These are phyloP conservation scores for Pyrocoelia pectoralis DNA, from an alignment of 2,888 invertebrate species.

Conservation along the genomic window DNA sequence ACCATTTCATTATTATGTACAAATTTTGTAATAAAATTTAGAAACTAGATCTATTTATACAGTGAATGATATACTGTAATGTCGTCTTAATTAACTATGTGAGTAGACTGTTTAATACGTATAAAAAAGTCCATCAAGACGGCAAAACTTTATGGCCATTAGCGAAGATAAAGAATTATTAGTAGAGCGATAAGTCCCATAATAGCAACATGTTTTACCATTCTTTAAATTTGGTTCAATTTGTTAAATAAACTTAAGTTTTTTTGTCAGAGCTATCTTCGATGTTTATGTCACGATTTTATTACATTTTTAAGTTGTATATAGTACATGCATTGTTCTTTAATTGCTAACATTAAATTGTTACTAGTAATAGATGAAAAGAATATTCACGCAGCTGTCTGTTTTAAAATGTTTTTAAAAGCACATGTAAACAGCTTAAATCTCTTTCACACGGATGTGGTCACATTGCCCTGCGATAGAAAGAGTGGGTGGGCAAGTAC, in stretches of 20 bases:
- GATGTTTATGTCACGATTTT: slow-evolving; percentile 4
- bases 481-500: no score
- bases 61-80: slow-evolving; percentile 1
- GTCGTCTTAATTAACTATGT: background rate
- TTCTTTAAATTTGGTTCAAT: no score
- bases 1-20: background rate
- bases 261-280: background rate
- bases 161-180: no score
- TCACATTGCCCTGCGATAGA: background rate
- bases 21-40: slow-evolving; percentile 11
- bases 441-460: background rate
- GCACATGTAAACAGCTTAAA: background rate
- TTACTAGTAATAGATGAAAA: slow-evolving; percentile 8
- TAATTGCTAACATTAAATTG: slow-evolving; percentile 12
- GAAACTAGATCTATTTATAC: slow-evolving; percentile 9
- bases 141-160: no score
- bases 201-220: no score
- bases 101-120: no score
- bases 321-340: slow-evolving; percentile 7
- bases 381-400: slow-evolving; percentile 7
- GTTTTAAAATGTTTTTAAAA: slow-evolving; percentile 3
- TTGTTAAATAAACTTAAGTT: no score
- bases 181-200: no score
- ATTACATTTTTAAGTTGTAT: slow-evolving; percentile 3
- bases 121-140: no score